Base-by-base conservation (phyloP, 2,888 invertebrate genomes). In the Ischnura elegans region DNA sequence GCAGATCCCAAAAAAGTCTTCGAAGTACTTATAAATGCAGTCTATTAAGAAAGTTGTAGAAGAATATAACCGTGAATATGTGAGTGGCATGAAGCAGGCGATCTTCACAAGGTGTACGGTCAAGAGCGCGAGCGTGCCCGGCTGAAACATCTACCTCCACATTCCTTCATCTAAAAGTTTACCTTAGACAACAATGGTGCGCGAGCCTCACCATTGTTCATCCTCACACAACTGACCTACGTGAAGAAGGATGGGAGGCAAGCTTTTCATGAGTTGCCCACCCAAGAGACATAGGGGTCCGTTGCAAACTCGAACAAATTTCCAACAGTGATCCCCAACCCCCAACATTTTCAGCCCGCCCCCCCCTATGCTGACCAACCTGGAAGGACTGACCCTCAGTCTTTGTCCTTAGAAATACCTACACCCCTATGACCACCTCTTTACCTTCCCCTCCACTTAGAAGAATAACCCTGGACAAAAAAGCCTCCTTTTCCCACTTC, bases 231-330 rank as follows among this genome's bases (percentile, higher is more conserved):
- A 36, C n/a, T 25, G 61, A 61, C 3, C 61, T 61, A 6, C 36
- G 76, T 76, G 25, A 87, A 47, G 47, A 87, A 51, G n/a, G 36
- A 51, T 51, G 51, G 47, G 87, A 29, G 29, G n/a, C 36, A 51
- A 25, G 13, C 51, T 51, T 87, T 51, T 51, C 51, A 19, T 36
- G 87, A 87, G 55, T 8, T 90, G 90, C 90, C 90, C 90, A 90
- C 90, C 90, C 90, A 90, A n/a, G 90, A 90, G 90, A 43, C 43
- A 61, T 36, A 51, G 19, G 61, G 61, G 43, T 13, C 90, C 90
- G 90, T 90, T 90, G 90, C 90, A 43, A 66, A 61, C 90, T 90
- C 66, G 90, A 51, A 90, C 90, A 90, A 90, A 90, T 90, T 90
- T 90, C 66, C 66, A 90, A 90, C 90, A 90, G 90, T 43, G 61